These are phyloP conservation scores for Lacerta bilineata DNA, from an alignment of 2,797 vertebrate genomes.

Conservation along the genomic window DNA sequence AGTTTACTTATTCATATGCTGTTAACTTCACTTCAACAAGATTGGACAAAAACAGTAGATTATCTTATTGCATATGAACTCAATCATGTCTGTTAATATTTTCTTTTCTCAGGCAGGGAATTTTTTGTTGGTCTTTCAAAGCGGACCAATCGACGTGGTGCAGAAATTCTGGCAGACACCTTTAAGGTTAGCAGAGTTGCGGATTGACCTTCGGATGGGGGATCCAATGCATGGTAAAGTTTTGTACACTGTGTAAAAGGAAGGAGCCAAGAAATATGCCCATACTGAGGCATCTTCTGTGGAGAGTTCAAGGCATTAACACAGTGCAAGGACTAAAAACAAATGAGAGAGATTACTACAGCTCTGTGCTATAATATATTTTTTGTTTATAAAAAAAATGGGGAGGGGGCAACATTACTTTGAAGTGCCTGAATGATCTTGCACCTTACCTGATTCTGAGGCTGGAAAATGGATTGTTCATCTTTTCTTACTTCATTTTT, in stretches of 20 bases:
- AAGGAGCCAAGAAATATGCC: background rate
- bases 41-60: background rate
- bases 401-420: background rate
- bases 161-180: constrained; percentile 95
- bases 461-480: background rate
- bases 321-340: background rate
- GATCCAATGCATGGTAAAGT: background rate
- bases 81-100: constrained; percentile 31
- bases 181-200: constrained; percentile 89
- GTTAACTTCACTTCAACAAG: background rate
- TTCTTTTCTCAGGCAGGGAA: constrained; percentile 87
- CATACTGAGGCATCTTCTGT: background rate
- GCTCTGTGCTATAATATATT: background rate
- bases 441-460: background rate
- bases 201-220: background rate
- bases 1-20: background rate
- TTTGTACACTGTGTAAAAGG: background rate
- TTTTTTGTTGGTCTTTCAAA: constrained; percentile 98
- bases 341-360: background rate
- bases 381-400: background rate
- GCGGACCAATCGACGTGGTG: constrained; percentile 97
- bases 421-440: background rate
- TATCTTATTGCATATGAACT: background rate
- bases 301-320: background rate
- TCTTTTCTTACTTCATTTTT: background rate